phyloP scores from a whole-genome alignment of 2,113 vertebrate genomes.

The Aptenodytes patagonicus region DNA sequence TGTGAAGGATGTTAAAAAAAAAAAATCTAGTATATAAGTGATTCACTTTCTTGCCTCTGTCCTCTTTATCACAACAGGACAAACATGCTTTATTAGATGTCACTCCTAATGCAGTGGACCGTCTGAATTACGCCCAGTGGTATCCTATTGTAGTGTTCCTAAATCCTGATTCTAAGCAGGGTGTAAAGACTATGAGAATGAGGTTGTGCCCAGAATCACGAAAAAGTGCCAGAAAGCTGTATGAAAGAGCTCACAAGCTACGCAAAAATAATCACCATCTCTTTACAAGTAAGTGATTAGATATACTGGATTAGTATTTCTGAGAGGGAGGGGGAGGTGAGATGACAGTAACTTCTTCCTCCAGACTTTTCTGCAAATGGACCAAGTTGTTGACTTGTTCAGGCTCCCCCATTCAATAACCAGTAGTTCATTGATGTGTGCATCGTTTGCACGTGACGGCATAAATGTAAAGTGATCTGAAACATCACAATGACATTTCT shows the following conservation, averaged over 20 bases:
- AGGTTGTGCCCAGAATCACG: constrained; percentile 93
- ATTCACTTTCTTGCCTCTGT: not conserved
- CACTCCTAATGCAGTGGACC: constrained; percentile 97
- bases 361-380: not conserved
- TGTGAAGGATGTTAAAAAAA: not conserved
- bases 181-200: constrained; percentile 97
- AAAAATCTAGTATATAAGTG: not conserved
- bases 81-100: constrained; percentile 97
- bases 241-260: constrained; percentile 96
- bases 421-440: not conserved
- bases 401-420: not conserved
- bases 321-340: not conserved
- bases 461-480: not conserved
- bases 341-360: not conserved
- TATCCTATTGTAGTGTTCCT: constrained; percentile 98
- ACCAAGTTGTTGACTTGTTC: not conserved
- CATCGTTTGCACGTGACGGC: not conserved
- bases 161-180: constrained; percentile 97
- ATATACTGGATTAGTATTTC: not conserved
- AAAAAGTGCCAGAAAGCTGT: constrained; percentile 95
- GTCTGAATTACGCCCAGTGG: constrained; percentile 99
- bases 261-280: constrained; percentile 99
- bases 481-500: not conserved
- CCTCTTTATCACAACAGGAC: constrained; percentile 76
- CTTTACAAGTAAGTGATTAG: constrained; percentile 89